These are phyloP conservation scores for Tapirus terrestris DNA, from an alignment of 2,113 vertebrate species.

Conservation along the genomic window DNA sequence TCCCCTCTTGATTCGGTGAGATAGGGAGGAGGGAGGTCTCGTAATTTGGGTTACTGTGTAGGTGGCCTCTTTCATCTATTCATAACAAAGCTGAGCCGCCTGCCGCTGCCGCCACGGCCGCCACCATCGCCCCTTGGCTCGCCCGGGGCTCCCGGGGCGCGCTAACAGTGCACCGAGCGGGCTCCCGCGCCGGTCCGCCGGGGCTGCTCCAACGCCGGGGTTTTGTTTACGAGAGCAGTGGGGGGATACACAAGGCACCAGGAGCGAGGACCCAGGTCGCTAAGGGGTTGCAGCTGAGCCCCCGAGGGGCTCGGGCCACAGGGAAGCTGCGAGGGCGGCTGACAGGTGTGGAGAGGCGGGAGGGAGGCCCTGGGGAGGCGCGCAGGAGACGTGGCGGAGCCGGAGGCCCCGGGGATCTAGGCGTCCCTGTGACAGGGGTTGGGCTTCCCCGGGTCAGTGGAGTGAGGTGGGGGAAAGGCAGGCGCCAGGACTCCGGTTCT, in stretches of 20 bases:
- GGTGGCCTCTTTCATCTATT: slow-evolving; percentile 83
- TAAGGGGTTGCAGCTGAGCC: slow-evolving; percentile 30
- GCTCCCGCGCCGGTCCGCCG: slow-evolving; percentile 43
- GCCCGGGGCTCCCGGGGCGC: slow-evolving; percentile 57
- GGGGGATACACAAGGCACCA: not conserved
- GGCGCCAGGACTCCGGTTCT: slow-evolving; percentile 62
- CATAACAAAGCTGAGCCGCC: slow-evolving; percentile 80
- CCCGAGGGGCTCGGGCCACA: not conserved
- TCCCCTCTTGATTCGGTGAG: slow-evolving; percentile 76
- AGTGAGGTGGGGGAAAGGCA: slow-evolving; percentile 46
- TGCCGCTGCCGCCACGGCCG: slow-evolving; percentile 60
- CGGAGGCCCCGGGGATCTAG: not conserved
- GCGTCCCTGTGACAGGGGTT: not conserved
- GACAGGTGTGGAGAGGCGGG: slow-evolving; percentile 72
- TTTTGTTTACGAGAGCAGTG: slow-evolving; percentile 70
- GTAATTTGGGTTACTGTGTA: slow-evolving; percentile 83
- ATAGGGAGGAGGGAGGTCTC: slow-evolving; percentile 80
- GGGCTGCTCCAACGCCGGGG: slow-evolving; percentile 62
- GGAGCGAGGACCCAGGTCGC: not conserved
- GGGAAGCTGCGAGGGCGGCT: slow-evolving; percentile 47
- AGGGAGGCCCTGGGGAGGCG: slow-evolving; percentile 32
- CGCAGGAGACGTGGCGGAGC: not conserved
- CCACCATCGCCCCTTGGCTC: slow-evolving; percentile 71
- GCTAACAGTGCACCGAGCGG: not conserved
- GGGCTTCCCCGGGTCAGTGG: slow-evolving; percentile 38